Evolutionary conservation across 2,797 vertebrate species (phyloP).

Genomic region (Graptemys geographica): DNA sequence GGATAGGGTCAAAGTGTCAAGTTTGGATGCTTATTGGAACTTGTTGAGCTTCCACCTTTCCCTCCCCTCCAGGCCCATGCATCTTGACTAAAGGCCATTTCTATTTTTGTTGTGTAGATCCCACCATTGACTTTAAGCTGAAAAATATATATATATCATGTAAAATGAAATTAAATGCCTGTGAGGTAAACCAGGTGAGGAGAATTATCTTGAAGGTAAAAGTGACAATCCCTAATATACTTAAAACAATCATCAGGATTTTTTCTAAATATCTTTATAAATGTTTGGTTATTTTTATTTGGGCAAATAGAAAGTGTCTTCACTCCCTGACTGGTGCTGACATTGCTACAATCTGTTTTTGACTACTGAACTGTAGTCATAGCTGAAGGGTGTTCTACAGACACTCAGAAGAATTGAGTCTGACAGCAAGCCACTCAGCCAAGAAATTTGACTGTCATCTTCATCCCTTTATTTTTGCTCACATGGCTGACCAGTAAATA

Average conservation of each 20-base stretch:
- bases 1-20: background rate
- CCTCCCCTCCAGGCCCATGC: background rate
- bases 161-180: background rate
- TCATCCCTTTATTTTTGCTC: slow-evolving; percentile 67
- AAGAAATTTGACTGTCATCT: slow-evolving; percentile 79
- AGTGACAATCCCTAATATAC: background rate
- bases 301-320: slow-evolving; percentile 13
- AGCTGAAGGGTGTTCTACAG: slow-evolving; percentile 66
- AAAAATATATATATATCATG: background rate
- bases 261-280: slow-evolving; percentile 6
- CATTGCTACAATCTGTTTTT: slow-evolving; percentile 58
- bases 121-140: background rate
- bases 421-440: slow-evolving; percentile 75
- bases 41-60: background rate
- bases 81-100: background rate
- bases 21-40: background rate
- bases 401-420: slow-evolving; percentile 68
- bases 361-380: slow-evolving; percentile 49
- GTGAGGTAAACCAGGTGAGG: background rate
- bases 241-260: background rate
- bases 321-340: background rate
- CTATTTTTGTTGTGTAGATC: background rate
- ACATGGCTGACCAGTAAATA: slow-evolving; percentile 76
- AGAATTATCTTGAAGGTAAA: background rate
- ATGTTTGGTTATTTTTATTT: slow-evolving; percentile 40